A percentile compares a stretch with the other conserved stretches of the same genome.
These are phyloP conservation scores for Mythimna lalbum DNA, from an alignment of 2,888 invertebrate genomes.

Conservation along the genomic window DNA sequence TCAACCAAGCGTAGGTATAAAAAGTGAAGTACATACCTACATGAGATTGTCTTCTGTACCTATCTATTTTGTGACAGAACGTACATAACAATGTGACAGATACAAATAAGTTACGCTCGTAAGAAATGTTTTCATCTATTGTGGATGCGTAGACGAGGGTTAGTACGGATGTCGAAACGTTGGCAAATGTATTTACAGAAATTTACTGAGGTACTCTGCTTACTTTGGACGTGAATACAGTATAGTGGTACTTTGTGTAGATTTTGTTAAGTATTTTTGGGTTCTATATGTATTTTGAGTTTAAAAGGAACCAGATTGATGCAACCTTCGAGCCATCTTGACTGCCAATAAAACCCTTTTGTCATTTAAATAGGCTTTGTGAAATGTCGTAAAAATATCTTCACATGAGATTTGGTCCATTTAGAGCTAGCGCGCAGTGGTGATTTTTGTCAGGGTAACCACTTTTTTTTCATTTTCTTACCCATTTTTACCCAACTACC, in stretches of 20 bases:
- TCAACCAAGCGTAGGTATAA: too few relatives aligned
- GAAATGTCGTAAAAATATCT: not conserved
- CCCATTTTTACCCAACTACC: too few relatives aligned
- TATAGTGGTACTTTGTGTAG: not conserved
- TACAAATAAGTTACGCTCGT: constrained; percentile 37
- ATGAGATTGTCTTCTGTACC: too few relatives aligned
- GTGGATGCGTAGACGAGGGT: constrained; percentile 49
- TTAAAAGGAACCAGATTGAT: not conserved
- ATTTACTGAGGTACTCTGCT: constrained; percentile 27
- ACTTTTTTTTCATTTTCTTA: too few relatives aligned
- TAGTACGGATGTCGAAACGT: constrained; percentile 40
- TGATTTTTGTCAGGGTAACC: too few relatives aligned
- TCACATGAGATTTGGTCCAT: too few relatives aligned
- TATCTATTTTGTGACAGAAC: too few relatives aligned
- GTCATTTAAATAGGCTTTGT: not conserved
- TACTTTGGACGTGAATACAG: constrained; percentile 14
- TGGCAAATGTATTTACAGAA: constrained; percentile 55
- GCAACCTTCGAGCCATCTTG: not conserved
- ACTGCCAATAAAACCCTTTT: not conserved
- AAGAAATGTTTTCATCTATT: constrained; percentile 59
- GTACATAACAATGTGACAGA: constrained; percentile 33
- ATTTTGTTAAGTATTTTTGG: constrained; percentile 5
- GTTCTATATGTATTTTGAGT: not conserved
- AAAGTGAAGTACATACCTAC: too few relatives aligned
- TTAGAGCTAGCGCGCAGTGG: too few relatives aligned